phyloP scores from a whole-genome alignment of 1,140 invertebrate species.

The Drosophila tsacasi region DNA sequence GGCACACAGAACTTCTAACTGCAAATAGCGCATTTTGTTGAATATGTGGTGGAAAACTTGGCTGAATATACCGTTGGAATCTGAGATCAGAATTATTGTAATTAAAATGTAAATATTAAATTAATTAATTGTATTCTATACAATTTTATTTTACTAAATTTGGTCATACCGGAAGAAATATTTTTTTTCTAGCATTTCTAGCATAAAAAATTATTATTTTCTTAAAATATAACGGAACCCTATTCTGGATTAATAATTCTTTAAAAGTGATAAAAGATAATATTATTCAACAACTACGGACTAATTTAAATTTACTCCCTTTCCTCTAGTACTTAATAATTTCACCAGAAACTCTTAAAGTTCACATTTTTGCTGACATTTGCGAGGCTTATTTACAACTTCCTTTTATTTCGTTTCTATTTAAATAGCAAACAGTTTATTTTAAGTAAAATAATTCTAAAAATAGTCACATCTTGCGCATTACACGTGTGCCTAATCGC shows the following conservation, averaged over 20 bases:
- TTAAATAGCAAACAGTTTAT: conserved; percentile 51
- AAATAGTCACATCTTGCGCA: conserved; percentile 56
- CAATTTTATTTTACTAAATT: not conserved
- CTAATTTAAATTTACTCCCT: not conserved
- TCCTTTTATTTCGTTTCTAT: conserved; percentile 29
- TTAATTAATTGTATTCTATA: not conserved
- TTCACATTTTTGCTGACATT: not conserved
- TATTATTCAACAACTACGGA: too few species aligned
- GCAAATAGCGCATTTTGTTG: not conserved
- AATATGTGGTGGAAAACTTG: not conserved
- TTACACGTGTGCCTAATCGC: conserved; percentile 64
- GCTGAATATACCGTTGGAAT: not conserved
- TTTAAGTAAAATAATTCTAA: conserved; percentile 59
- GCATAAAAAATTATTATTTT: not conserved
- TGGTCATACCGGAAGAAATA: not conserved
- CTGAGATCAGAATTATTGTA: not conserved
- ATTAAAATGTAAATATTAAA: not conserved
- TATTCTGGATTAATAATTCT: not conserved
- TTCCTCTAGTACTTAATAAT: not conserved
- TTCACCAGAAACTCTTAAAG: not conserved
- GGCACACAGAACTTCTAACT: not conserved
- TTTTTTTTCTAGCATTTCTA: not conserved
- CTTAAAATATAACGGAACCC: not conserved
- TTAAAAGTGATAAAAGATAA: not conserved
- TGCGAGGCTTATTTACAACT: not conserved